Base-by-base conservation (phyloP, 2,888 invertebrate genomes). In the Amitus sp. region DNA sequence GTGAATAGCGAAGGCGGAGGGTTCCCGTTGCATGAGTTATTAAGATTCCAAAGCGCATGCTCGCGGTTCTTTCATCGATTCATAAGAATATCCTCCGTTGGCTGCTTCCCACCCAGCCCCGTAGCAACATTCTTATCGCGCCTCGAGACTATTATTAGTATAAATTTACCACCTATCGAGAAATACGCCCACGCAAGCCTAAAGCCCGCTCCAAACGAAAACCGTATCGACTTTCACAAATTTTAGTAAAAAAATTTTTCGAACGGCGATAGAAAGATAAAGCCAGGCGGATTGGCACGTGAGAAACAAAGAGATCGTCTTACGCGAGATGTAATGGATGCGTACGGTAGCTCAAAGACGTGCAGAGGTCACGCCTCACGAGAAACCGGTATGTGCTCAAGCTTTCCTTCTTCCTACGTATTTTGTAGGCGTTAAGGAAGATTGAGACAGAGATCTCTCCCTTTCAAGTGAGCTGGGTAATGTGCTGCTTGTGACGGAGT, bases 51-150 rank as follows among this genome's bases (percentile, higher is more conserved):
- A 60, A 70, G 77, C 78, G 77, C 78, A 78, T 78, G 77, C 77
- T 73, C 77, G 71, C 74, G 73, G 73, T 75, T 76, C 78, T 77
- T 76, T 76, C 78, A 78, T 78, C 77, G 76, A 78, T 79, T 77
- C 76, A 76, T 76, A 76, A 76, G 76, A 76, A 76, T 76, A 76
- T 76, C 72, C 73, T 76, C 73, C 50, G 66, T 63, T 57, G 66
- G 65, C 68, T 56, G 47, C 68, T 66, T 69, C 62, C 66, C 62
- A 61, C 66, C 66, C 67, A 66, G 65, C 56, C 51, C 64, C 62
- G 69, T 63, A 65, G 55, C 62, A 53, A 59, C 58, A 58, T 59
- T 61, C 63, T 64, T 60, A 64, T 64, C 63, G 63, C 59, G 56
- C 63, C 63, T 64, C 43, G 56, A 50, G 48, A 60, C 63, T 59